A percentile compares a stretch with the other conserved stretches of the same genome.
Conservation (phyloP, 2,797 vertebrate species). For the Scyliorhinus canicula region DNA sequence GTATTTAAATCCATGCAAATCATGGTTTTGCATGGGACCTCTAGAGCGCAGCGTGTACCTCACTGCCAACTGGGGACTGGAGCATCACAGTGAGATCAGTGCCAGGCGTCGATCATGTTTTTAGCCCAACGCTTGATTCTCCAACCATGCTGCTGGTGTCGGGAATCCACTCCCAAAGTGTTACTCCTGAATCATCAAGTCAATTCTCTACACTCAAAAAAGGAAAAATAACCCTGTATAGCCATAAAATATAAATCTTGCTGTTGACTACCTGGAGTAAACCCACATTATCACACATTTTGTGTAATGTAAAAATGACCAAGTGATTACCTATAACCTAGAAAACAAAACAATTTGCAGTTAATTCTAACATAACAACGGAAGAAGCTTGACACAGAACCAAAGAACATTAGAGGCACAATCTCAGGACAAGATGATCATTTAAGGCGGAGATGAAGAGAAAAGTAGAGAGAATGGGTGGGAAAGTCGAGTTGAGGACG, state of each 20-base stretch:
- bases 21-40: no score
- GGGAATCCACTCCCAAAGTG: no score
- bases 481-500: not conserved
- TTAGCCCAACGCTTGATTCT: no score
- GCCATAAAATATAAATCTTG: not conserved
- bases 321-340: not conserved
- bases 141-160: no score
- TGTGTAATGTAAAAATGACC: not conserved
- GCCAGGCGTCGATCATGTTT: no score
- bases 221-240: not conserved
- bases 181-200: not conserved
- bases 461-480: not conserved
- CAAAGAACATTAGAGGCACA: not conserved
- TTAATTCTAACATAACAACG: not conserved
- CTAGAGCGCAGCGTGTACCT: no score
- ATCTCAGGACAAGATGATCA: not conserved
- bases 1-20: no score
- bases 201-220: not conserved
- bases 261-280: not conserved
- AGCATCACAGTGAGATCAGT: no score
- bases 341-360: not conserved
- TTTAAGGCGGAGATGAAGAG: not conserved
- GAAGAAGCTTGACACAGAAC: not conserved
- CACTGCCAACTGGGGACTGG: no score
- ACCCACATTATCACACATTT: not conserved